phyloP scores from a whole-genome alignment of 2,797 vertebrate species.

The Pangasius djambal region DNA sequence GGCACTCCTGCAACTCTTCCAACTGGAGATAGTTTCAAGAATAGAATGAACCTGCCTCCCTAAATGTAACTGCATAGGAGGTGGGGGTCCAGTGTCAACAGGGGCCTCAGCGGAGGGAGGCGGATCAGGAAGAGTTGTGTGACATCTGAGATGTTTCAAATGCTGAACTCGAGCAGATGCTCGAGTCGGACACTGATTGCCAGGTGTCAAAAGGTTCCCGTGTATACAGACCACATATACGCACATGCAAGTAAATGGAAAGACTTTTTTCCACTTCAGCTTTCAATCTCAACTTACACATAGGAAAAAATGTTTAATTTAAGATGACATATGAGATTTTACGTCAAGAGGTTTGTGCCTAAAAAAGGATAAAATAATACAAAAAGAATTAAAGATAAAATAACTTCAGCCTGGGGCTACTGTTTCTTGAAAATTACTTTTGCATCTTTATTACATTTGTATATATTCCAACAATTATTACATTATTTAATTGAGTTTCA shows the following conservation, averaged over 20 bases:
- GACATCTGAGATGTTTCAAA: conserved; percentile 79
- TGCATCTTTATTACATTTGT: background rate
- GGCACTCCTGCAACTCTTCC: conserved; percentile 60
- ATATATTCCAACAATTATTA: background rate
- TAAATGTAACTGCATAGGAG: conserved; percentile 71
- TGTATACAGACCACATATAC: conserved; percentile 36
- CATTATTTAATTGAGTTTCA: background rate
- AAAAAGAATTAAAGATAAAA: background rate
- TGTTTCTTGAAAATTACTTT: background rate
- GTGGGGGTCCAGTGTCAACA: conserved; percentile 73
- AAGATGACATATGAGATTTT: background rate
- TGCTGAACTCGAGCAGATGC: conserved; percentile 69
- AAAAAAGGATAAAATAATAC: background rate
- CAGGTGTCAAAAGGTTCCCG: conserved; percentile 70
- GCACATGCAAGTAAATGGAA: conserved; percentile 46
- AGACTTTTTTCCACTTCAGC: conserved; percentile 45
- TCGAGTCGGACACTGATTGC: conserved; percentile 34
- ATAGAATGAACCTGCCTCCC: conserved; percentile 70
- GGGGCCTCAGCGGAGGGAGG: conserved; percentile 68
- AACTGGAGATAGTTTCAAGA: conserved; percentile 67
- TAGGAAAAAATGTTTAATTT: background rate
- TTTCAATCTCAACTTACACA: background rate
- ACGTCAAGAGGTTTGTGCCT: background rate
- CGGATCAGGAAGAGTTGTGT: conserved; percentile 65
- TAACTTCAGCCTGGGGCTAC: background rate